Evolutionary conservation across 2,797 vertebrate genomes (phyloP).

Genomic region (Iguana delicatissima): DNA sequence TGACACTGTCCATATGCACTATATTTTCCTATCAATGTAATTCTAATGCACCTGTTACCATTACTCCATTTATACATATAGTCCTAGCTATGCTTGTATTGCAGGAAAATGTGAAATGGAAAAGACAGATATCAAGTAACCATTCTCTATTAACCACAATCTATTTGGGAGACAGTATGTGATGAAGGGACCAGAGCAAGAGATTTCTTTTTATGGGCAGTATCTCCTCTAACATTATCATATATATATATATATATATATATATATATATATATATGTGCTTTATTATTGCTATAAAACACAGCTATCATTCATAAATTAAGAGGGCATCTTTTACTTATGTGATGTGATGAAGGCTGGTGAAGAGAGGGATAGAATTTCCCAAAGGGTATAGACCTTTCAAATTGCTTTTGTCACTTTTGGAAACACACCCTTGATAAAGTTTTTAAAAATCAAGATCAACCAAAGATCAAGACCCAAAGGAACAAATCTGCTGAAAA

Average conservation of each 20-base stretch:
- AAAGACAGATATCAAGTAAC: neutral
- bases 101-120: neutral
- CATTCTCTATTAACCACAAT: neutral
- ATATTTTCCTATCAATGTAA: neutral
- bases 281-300: too few relatives aligned
- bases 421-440: neutral
- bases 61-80: neutral
- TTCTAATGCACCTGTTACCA: neutral
- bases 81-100: slow-evolving; percentile 1
- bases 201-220: too few relatives aligned
- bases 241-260: too few relatives aligned
- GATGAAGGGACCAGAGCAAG: neutral
- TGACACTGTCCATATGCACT: neutral
- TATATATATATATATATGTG: too few relatives aligned
- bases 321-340: neutral
- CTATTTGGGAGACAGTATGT: slow-evolving; percentile 17
- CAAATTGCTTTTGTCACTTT: neutral
- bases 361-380: neutral
- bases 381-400: neutral
- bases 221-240: too few relatives aligned
- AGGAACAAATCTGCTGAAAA: neutral
- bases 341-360: neutral
- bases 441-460: neutral
- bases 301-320: too few relatives aligned
- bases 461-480: neutral